Evolutionary conservation across 2,888 invertebrate species (phyloP).

Genomic region (Cataglyphis livida): DNA sequence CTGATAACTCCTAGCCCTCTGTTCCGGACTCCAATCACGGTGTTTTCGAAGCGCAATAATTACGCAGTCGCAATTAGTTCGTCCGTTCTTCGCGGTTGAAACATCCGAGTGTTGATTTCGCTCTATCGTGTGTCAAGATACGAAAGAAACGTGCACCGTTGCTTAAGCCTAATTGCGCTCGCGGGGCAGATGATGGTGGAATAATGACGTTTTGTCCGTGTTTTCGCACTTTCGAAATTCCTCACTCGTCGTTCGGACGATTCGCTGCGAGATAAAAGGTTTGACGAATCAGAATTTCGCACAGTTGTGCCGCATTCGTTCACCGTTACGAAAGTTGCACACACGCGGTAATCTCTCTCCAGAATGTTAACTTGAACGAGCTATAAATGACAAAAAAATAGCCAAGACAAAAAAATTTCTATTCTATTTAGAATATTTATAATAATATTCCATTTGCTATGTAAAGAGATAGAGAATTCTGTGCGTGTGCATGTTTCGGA

Average conservation of each 20-base stretch:
- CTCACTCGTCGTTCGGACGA: background rate
- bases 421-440: background rate
- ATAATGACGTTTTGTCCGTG: constrained; percentile 23
- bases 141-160: constrained; percentile 38
- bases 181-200: constrained; percentile 4
- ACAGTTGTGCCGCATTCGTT: background rate
- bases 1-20: constrained; percentile 23
- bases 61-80: constrained; percentile 66
- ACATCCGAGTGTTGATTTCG: constrained; percentile 46
- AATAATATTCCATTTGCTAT: background rate
- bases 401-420: constrained; percentile 1
- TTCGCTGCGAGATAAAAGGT: constrained; percentile 22
- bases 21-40: constrained; percentile 23
- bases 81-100: background rate
- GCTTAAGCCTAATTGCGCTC: constrained; percentile 56
- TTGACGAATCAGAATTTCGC: constrained; percentile 6
- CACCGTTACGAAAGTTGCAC: constrained; percentile 10
- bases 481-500: background rate
- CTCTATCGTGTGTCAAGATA: constrained; percentile 47
- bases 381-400: background rate
- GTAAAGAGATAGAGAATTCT: background rate
- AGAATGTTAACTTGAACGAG: background rate
- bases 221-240: constrained; percentile 14
- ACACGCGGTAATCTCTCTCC: background rate
- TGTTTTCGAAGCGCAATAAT: constrained; percentile 57